Base-by-base conservation (phyloP, 35 echinoderm and acorn worm species). In the Acanthaster planci region DNA sequence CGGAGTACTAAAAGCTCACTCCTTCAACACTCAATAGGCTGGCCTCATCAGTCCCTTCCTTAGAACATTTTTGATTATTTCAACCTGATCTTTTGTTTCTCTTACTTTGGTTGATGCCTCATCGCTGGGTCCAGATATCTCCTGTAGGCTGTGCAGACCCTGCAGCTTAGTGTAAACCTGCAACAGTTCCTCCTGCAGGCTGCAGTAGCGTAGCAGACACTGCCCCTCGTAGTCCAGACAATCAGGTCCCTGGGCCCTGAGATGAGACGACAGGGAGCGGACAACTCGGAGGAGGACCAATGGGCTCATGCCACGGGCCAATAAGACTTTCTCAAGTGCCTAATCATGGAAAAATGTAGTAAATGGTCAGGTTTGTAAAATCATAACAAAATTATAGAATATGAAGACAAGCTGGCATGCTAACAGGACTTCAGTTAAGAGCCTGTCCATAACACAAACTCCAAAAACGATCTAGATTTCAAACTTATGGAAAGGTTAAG, bases 141-240 rank as follows among this genome's bases (percentile, higher is more conserved):
- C 68, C 29, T 19, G 55, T 21, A 79, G 79, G 10, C 59, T 81
- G 30, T 92, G 85, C 40, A 97, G 42, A 42, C 82, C 79, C 21
- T 89, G 82, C 44, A 99, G 72, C 30, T 88, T 88, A 34, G 57
- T 91, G 51, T 90, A 99, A 7, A 89, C 82, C 78, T 90, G 58
- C 2, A 99, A 77, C 34, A 99, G 83, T 52, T 88, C 60, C 76
- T 64, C 85, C 58, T 99, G 96, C 7, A 84, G 86, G 27, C 80
- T 76, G 55, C 96, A 99, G 81, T 94, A 99, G 38, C 93, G 88
- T n/a, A 99, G 82, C 18, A 99, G 79, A 76, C 92, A 85, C 55
- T 88, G 86, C 51, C 89, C 92, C 78, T 99, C 96, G 53, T 99
- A 99, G 85, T 94, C 92, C 47, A 93, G 38, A 8, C 83, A 75